Evolutionary conservation across 2,113 vertebrate genomes (phyloP).

Genomic region (Hyla sarda): DNA sequence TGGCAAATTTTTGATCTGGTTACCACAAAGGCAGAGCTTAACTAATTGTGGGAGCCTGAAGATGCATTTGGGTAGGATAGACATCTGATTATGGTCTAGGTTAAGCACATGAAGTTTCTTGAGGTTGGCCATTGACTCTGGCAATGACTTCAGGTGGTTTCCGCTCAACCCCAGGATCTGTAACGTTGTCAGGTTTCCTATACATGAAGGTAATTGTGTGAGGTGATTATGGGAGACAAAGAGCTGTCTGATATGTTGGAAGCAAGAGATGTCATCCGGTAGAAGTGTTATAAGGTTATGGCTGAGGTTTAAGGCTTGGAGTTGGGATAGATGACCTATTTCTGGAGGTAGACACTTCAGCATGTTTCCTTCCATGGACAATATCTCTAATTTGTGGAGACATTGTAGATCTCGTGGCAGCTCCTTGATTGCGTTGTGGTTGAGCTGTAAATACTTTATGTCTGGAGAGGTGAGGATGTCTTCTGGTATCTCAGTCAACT

Average conservation of each 20-base stretch:
- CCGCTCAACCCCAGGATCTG: constrained; percentile 66
- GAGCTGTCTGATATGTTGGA: constrained; percentile 63
- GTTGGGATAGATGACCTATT: constrained; percentile 65
- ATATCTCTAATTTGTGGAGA: constrained; percentile 66
- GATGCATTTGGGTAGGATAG: constrained; percentile 67
- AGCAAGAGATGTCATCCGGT: constrained; percentile 62
- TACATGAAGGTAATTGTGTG: constrained; percentile 63
- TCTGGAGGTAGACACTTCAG: constrained; percentile 66
- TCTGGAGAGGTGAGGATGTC: constrained; percentile 61
- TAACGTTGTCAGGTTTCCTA: constrained; percentile 66
- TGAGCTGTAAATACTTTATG: constrained; percentile 68
- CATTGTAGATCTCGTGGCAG: constrained; percentile 60
- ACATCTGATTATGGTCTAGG: constrained; percentile 63
- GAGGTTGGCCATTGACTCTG: constrained; percentile 60
- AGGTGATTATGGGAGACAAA: constrained; percentile 65
- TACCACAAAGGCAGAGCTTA: constrained; percentile 67
- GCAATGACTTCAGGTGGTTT: constrained; percentile 64
- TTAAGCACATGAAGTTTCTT: constrained; percentile 66
- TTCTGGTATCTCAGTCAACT: constrained; percentile 63
- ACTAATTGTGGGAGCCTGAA: constrained; percentile 67
- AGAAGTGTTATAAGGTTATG: constrained; percentile 64
- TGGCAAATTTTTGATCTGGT: constrained; percentile 69
- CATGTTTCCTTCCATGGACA: constrained; percentile 68
- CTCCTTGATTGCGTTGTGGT: constrained; percentile 66
- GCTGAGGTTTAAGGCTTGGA: constrained; percentile 66